Percentiles rank a stretch among this genome's conserved stretches.
Evolutionary conservation across 2,888 invertebrate species (phyloP).

Genomic region (Strigamia maritima): DNA sequence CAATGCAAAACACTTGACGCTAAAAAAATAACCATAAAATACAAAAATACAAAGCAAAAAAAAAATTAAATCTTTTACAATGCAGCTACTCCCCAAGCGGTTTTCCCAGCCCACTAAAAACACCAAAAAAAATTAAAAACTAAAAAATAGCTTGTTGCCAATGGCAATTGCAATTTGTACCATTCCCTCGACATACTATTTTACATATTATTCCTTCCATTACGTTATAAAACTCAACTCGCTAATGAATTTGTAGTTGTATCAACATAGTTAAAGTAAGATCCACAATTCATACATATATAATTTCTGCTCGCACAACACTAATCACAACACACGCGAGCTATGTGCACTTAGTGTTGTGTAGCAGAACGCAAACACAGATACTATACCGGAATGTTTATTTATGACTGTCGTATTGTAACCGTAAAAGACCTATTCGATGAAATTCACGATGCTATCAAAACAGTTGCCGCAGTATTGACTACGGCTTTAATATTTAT

Average conservation of each 20-base stretch:
- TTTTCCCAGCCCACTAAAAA: too few species aligned
- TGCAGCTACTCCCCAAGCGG: too few species aligned
- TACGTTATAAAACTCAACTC: background rate
- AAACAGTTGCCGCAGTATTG: background rate
- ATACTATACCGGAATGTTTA: background rate
- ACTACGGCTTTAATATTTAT: background rate
- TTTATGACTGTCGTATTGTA: constrained; percentile 17
- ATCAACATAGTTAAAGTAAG: background rate
- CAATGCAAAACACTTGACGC: too few species aligned
- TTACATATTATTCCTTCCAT: background rate
- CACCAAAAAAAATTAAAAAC: too few species aligned
- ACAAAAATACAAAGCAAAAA: too few species aligned
- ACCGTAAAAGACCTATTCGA: background rate
- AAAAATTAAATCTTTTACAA: too few species aligned
- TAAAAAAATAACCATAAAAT: too few species aligned
- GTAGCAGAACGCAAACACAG: background rate
- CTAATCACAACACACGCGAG: background rate
- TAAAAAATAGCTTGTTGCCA: too few species aligned
- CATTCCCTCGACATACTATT: too few species aligned
- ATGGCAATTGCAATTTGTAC: too few species aligned
- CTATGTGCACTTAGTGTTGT: constrained; percentile 1
- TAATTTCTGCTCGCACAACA: background rate
- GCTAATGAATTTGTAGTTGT: background rate
- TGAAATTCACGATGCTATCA: constrained; percentile 3
- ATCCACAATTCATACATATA: background rate